Base-by-base conservation (phyloP, 2,113 vertebrate species). In the Isichthys henryi region DNA sequence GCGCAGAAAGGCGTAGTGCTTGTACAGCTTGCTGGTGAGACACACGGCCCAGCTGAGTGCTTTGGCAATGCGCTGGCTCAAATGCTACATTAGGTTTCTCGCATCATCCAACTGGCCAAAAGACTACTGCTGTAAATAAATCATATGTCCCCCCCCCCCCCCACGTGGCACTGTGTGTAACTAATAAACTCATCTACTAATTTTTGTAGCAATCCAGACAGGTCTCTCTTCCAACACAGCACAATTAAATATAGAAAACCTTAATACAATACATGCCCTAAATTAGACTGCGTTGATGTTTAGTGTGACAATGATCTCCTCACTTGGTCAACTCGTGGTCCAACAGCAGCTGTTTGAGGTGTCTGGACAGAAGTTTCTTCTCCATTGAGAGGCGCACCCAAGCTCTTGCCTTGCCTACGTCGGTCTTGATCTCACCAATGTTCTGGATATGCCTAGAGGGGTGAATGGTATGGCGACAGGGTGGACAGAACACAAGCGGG, bases 341-440 rank as follows among this genome's bases (percentile, higher is more conserved):
- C 89, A 97, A 98, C 31, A 99, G 97, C 90, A 99, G 96, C 92
- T 99, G 97, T 90, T 99, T 99, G 90, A 99, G 95, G 92, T 99
- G 98, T 91, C 98, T 97, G 91, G 98, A 99, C 10, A 99, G 97
- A 90, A 99, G 95, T 90, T 99, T 99, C 95, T 99, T 99, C 93
- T 99, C 98, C 98, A 99, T 99, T 7, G 98, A 98, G 31, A 99
- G 97, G 53, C 98, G 97, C 88, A 99, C 98, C 98, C 98, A 99
- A 46, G 98, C 98, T 94, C 98, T 96, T 91, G 98, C 98, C 85
- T 98, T 98, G 82, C 98, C 98, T 93, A 99, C 98, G 15, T 99
- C 98, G 0, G 98, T 99, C 96, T 99, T 99, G 92, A 99, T 99
- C 94, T 99, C 98, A 70, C 98, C 96, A 0, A 99, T 99, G 91